A percentile compares a stretch with the other conserved stretches of the same genome.
Conservation (phyloP, 1,140 invertebrate genomes). For the Drosophila prosaltans region DNA sequence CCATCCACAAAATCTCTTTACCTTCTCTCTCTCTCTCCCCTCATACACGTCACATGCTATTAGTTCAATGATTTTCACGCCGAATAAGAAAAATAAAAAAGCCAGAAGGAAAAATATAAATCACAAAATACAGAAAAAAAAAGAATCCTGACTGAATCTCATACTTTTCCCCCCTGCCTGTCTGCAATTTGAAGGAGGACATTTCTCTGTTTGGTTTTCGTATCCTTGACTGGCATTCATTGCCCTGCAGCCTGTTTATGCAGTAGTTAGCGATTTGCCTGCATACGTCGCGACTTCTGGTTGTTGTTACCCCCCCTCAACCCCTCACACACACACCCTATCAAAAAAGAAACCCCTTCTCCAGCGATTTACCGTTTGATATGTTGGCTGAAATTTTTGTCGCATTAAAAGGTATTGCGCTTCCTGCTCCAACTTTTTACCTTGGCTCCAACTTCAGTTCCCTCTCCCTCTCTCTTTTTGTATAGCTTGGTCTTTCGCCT, state of each 20-base stretch:
- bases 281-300: conserved; percentile 34
- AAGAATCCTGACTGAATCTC: background rate
- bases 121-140: conserved; percentile 10
- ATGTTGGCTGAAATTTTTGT: conserved; percentile 79
- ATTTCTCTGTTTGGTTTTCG: background rate
- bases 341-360: background rate
- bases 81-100: conserved; percentile 68
- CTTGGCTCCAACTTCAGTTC: no score
- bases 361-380: conserved; percentile 36
- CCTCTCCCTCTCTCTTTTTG: no score
- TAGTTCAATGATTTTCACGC: conserved; percentile 82
- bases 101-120: conserved; percentile 8
- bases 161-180: background rate
- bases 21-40: conserved; percentile 22
- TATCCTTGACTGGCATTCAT: conserved; percentile 66
- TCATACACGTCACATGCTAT: conserved; percentile 70
- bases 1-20: conserved; percentile 10
- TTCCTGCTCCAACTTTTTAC: conserved; percentile 51
- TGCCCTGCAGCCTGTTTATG: conserved; percentile 80
- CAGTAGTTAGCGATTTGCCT: conserved; percentile 72
- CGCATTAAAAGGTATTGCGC: conserved; percentile 81
- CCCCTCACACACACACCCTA: background rate
- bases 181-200: no score
- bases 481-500: conserved; percentile 6
- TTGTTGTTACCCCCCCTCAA: conserved; percentile 19